A percentile compares a stretch with the other conserved stretches of the same genome.
phyloP scores from a whole-genome alignment of 2,888 invertebrate genomes.

The Sicus ferrugineus region DNA sequence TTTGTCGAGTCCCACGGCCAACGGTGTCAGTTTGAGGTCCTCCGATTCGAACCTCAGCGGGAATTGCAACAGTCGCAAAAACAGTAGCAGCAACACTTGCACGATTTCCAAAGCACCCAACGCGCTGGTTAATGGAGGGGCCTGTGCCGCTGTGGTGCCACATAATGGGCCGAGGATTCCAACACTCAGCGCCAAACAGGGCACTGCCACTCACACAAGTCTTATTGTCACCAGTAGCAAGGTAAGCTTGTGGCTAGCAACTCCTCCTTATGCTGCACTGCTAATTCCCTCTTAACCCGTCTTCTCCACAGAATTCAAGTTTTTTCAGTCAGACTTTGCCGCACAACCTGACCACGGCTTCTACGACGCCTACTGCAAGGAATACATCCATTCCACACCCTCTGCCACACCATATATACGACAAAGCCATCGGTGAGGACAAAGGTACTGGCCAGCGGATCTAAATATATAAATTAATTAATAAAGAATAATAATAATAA shows the following conservation, averaged over 20 bases:
- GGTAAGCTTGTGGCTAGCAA: conserved; percentile 34
- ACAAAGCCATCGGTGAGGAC: conserved; percentile 43
- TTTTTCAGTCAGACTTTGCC: conserved; percentile 58
- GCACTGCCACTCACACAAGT: conserved; percentile 38
- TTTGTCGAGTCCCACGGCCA: conserved; percentile 44
- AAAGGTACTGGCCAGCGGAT: background rate
- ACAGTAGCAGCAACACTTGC: conserved; percentile 32
- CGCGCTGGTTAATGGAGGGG: conserved; percentile 39
- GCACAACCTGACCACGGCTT: conserved; percentile 44
- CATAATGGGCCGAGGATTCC: conserved; percentile 33
- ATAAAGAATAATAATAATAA: too few species aligned
- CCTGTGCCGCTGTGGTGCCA: conserved; percentile 32
- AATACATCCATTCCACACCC: conserved; percentile 66
- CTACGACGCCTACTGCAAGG: conserved; percentile 39
- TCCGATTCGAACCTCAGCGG: conserved; percentile 55
- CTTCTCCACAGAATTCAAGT: conserved; percentile 49
- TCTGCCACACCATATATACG: conserved; percentile 61
- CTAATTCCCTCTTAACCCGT: background rate
- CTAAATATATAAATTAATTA: background rate
- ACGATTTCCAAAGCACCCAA: conserved; percentile 23
- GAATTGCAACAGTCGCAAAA: conserved; percentile 34
- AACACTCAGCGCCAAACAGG: conserved; percentile 35
- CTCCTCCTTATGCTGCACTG: too few species aligned
- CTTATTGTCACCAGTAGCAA: conserved; percentile 41
- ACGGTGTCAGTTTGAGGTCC: conserved; percentile 51